Percentiles rank a stretch among this genome's conserved stretches.
phyloP scores from a whole-genome alignment of 1,140 invertebrate genomes.

The Plutomurus gul region DNA sequence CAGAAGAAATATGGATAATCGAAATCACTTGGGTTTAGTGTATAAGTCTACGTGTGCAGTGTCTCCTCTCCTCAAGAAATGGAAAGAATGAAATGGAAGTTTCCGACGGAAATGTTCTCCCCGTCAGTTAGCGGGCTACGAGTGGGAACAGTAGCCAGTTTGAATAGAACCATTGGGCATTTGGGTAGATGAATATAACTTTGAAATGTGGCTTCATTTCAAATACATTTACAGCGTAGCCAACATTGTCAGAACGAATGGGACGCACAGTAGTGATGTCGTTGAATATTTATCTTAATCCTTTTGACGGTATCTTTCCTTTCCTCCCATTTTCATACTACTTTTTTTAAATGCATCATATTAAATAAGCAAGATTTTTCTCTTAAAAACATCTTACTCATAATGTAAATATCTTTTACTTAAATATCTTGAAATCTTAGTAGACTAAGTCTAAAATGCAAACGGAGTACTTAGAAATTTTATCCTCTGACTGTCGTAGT shows the following conservation, averaged over 20 bases:
- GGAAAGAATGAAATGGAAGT: neutral
- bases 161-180: too few relatives aligned
- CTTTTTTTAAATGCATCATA: too few relatives aligned
- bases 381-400: too few relatives aligned
- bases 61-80: neutral
- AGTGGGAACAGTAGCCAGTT: neutral
- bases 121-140: neutral
- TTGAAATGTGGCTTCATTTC: neutral
- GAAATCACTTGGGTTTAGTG: neutral
- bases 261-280: neutral
- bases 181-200: neutral
- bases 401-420: too few relatives aligned
- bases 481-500: too few relatives aligned
- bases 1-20: slow-evolving; percentile 32
- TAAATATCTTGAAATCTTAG: too few relatives aligned
- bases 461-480: too few relatives aligned
- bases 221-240: neutral
- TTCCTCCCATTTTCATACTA: neutral
- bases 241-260: neutral
- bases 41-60: neutral
- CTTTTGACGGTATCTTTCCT: neutral
- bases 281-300: slow-evolving; percentile 20
- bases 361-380: neutral
- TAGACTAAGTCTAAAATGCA: too few relatives aligned
- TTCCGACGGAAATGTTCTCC: neutral